These are phyloP conservation scores for Myopa testacea DNA, from an alignment of 2,888 invertebrate genomes.

Conservation along the genomic window DNA sequence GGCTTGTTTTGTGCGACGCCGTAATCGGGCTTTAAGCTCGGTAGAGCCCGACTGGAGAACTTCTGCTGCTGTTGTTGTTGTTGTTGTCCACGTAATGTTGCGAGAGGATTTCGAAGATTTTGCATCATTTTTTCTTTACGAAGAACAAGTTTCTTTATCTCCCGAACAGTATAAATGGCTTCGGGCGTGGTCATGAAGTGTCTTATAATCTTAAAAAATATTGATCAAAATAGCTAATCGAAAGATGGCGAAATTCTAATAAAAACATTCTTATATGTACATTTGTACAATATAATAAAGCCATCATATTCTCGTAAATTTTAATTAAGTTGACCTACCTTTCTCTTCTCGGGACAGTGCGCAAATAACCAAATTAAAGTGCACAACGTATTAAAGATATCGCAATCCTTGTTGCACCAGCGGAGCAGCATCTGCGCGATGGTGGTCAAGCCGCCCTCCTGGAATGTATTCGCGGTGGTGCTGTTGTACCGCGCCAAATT, in stretches of 20 bases:
- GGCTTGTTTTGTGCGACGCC: slow-evolving; percentile 64
- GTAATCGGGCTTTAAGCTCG: slow-evolving; percentile 66
- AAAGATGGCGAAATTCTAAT: no score
- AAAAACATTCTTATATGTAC: no score
- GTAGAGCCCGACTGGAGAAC: slow-evolving; percentile 58
- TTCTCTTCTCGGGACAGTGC: slow-evolving; percentile 63
- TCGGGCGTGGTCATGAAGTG: slow-evolving; percentile 66
- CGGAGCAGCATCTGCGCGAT: slow-evolving; percentile 76
- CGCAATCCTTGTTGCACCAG: slow-evolving; percentile 76
- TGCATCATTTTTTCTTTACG: slow-evolving; percentile 68
- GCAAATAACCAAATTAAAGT: slow-evolving; percentile 77
- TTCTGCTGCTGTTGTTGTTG: slow-evolving; percentile 44
- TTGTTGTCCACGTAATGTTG: slow-evolving; percentile 41
- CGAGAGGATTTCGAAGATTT: slow-evolving; percentile 60
- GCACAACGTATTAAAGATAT: slow-evolving; percentile 74
- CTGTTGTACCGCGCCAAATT: slow-evolving; percentile 75
- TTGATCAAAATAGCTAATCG: not conserved
- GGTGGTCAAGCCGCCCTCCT: slow-evolving; percentile 72
- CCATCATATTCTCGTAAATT: not conserved
- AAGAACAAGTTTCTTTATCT: slow-evolving; percentile 66
- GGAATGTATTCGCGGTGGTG: slow-evolving; percentile 74
- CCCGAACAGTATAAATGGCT: slow-evolving; percentile 66
- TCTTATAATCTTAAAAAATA: slow-evolving; percentile 61
- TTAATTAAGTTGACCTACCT: slow-evolving; percentile 50
- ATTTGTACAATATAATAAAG: no score